phyloP scores from a whole-genome alignment of 2,888 invertebrate species.

The Eupithecia vulgata region DNA sequence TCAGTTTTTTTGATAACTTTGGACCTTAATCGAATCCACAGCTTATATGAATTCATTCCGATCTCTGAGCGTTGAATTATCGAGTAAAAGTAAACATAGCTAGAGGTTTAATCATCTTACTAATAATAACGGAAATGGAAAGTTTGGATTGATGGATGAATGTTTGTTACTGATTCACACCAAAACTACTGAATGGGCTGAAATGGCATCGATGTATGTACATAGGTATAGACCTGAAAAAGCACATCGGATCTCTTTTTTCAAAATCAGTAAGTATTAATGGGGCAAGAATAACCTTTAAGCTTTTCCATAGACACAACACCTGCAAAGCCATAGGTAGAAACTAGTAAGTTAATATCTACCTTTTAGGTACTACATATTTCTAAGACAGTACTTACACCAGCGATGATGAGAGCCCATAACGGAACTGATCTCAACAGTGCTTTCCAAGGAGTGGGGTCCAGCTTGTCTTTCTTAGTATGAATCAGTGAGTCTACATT shows the following conservation, averaged over 20 bases:
- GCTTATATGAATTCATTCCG: background rate
- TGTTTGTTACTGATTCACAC: too few species aligned
- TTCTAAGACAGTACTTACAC: conserved; percentile 64
- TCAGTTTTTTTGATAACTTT: background rate
- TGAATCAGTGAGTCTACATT: conserved; percentile 82
- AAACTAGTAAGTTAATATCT: too few species aligned
- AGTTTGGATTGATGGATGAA: too few species aligned
- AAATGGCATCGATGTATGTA: too few species aligned
- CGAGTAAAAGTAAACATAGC: background rate
- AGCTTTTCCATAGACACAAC: too few species aligned
- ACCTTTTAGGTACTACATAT: background rate
- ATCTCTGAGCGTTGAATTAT: background rate
- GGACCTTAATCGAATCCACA: background rate
- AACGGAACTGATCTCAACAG: conserved; percentile 87
- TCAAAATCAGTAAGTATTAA: too few species aligned
- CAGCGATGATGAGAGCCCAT: conserved; percentile 89
- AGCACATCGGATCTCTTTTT: too few species aligned
- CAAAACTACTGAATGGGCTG: too few species aligned
- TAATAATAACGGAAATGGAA: too few species aligned
- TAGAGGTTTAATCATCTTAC: background rate
- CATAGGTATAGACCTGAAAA: too few species aligned
- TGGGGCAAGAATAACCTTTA: too few species aligned
- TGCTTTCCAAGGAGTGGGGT: conserved; percentile 88
- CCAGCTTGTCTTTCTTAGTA: conserved; percentile 70
- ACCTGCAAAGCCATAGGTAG: too few species aligned